Base-by-base conservation (phyloP, 2,888 invertebrate species). In the Pyrrhosoma nymphula region DNA sequence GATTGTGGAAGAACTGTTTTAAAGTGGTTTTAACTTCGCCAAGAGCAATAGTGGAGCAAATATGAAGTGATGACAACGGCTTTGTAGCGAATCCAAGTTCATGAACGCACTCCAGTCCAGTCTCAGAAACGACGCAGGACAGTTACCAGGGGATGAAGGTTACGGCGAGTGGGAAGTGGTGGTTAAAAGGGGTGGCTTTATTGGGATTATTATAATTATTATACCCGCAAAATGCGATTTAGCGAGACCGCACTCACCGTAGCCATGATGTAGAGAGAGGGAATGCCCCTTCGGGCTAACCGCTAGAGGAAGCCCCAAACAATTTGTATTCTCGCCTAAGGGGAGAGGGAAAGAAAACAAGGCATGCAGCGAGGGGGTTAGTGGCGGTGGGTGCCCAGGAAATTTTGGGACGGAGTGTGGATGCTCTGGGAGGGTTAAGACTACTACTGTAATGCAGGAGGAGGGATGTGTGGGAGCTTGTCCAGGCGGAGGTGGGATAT, bases 301-400 rank as follows among this genome's bases (percentile, higher is more conserved):
- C 82, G 18, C 82, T 35, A 0, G 26, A 82, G 14, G 82, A 82
- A 82, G 82, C 30, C 82, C 82, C 82, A 82, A 82, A 82, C 82
- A 82, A 82, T 82, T 82, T 82, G 82, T 82, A 35, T 82, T 35
- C 82, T 82, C 35, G 30, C 82, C 23, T 6, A 2, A n/a, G 82
- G 82, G 69, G n/a, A 47, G 47, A 69, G n/a, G n/a, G 82, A 82
- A 82, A 82, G 82, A 82, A 82, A 82, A 35, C 82, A 82, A 35
- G 30, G 82, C 14, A n/a, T 12, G n/a, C 12, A 69, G n/a, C 6
- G 69, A 69, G n/a, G 69, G n/a, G n/a, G n/a, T n/a, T n/a, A n/a
- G 69, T n/a, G n/a, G n/a, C n/a, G 8, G 16, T 60, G 60, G 60
- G 20, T 47, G 47, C 60, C 6, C 10, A n/a, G n/a, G 69, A 4